Conservation (phyloP, 1,140 invertebrate species). For the Heliconius hermathena region DNA sequence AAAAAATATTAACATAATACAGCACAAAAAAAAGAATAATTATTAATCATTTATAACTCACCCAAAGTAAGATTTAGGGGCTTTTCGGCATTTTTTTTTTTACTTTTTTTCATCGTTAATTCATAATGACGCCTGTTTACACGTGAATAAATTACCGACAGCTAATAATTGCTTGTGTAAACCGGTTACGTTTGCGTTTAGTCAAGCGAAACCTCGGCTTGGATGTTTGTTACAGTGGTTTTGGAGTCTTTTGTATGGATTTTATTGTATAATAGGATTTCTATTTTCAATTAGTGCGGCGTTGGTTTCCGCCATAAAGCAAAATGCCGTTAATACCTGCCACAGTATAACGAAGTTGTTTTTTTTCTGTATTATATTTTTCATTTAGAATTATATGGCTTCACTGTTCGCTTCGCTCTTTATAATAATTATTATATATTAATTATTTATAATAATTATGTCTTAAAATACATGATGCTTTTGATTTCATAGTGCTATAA, state of each 20-base stretch:
- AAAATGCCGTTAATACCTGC: too few species aligned
- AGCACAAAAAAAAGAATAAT: background rate
- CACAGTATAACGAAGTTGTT: too few species aligned
- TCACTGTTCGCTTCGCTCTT: too few species aligned
- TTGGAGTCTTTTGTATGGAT: background rate
- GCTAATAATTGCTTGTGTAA: slow-evolving; percentile 22
- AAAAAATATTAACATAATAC: background rate
- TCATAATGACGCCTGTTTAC: slow-evolving; percentile 32
- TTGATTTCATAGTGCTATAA: too few species aligned
- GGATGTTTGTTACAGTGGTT: background rate
- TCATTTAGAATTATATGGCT: too few species aligned
- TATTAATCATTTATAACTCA: background rate
- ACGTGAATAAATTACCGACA: slow-evolving; percentile 28
- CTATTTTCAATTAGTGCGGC: too few species aligned
- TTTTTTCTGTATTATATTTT: too few species aligned
- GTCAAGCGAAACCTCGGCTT: background rate
- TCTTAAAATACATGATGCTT: too few species aligned
- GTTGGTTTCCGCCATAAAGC: too few species aligned
- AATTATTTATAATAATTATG: too few species aligned
- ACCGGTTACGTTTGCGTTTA: background rate
- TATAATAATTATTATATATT: too few species aligned
- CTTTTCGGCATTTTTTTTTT: slow-evolving; percentile 27
- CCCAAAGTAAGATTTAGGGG: slow-evolving; percentile 5
- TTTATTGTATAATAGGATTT: slow-evolving; percentile 1
- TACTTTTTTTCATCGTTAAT: slow-evolving; percentile 22